A percentile compares a stretch with the other conserved stretches of the same genome.
These are phyloP conservation scores for Lasioglossum marginatum DNA, from an alignment of 2,888 invertebrate species.

Conservation along the genomic window DNA sequence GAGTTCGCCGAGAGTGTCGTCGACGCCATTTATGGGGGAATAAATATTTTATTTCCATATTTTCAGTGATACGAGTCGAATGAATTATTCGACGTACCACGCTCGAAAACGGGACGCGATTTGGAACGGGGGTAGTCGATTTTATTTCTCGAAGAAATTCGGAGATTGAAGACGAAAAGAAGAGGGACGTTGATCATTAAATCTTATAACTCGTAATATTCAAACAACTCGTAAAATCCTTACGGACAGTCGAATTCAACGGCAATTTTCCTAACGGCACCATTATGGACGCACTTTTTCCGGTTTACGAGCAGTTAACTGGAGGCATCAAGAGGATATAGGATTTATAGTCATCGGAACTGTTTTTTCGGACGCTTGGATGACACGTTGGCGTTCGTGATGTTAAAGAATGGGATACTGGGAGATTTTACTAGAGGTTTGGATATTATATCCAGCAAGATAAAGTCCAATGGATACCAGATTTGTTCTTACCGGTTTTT, in stretches of 20 bases:
- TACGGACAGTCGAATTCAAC: slow-evolving; percentile 58
- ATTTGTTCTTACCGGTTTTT: not conserved
- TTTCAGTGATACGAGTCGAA: slow-evolving; percentile 30
- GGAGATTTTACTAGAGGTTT: not conserved
- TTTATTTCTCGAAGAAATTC: slow-evolving; percentile 47
- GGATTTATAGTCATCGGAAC: slow-evolving; percentile 59
- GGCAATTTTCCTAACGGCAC: slow-evolving; percentile 68
- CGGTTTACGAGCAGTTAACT: slow-evolving; percentile 65
- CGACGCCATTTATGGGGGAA: slow-evolving; percentile 64
- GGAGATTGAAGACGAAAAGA: slow-evolving; percentile 17
- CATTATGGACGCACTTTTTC: slow-evolving; percentile 60
- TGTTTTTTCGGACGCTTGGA: slow-evolving; percentile 14
- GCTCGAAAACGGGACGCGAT: slow-evolving; percentile 34
- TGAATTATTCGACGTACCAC: slow-evolving; percentile 59
- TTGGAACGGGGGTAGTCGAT: slow-evolving; percentile 34
- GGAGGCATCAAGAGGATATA: slow-evolving; percentile 49
- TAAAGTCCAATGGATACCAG: not conserved
- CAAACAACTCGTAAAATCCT: slow-evolving; percentile 67
- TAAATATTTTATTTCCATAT: slow-evolving; percentile 74
- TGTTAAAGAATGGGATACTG: not conserved
- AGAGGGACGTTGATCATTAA: slow-evolving; percentile 57
- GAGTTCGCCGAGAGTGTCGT: not conserved
- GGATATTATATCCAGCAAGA: not conserved
- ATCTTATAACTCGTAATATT: slow-evolving; percentile 66
- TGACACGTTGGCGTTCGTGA: not conserved